Evolutionary conservation across 2,797 vertebrate genomes (phyloP), one percentile per base, ranked within the genome.

Genomic region (Rhynchonycteris naso): DNA sequence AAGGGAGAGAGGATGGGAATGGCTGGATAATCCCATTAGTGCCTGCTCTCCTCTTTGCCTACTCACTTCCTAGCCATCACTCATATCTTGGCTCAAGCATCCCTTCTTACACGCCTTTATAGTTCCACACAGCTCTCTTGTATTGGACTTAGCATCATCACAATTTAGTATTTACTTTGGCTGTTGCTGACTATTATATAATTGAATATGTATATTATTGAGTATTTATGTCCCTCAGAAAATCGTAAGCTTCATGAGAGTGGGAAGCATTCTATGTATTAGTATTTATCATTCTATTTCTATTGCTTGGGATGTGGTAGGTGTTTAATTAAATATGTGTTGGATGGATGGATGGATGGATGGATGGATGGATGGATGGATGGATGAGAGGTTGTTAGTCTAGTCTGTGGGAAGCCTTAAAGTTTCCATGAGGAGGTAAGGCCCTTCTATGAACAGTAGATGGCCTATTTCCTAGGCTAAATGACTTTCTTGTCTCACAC

Each of bases 291-390:
- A 38, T 68, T 94, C 63, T 54, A 68, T 69, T 65, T 74, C 0
- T 52, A 22, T 84, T 90, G 13, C 16, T 82, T 81, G 50, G 66
- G 43, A 66, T 38, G 12, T 38, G 24, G n/a, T 76, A 52, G 13
- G 7, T 72, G 16, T 93, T 90, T 72, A 90, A 63, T 71, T 94
- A 72, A 88, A 74, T 76, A 56, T 83, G 83, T 82, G 63, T 79
- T 69, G 38, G 71, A 35, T 80, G 38, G 71, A 35, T 58, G n/a
- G 81, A 65, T 63, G 18, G 22, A n/a, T 80, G 47, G 56, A 52
- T 65, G n/a, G 54, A 52, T 80, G 38, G 71, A 35, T 58, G n/a
- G 81, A 65, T 63, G 18, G 22, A n/a, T 80, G 47, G 56, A 52
- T 65, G n/a, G 54, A 52, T 86, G 61, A 56, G n/a, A 85, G 10